Evolutionary conservation across 2,888 invertebrate species (phyloP).

Genomic region (Rotaria macrura): DNA sequence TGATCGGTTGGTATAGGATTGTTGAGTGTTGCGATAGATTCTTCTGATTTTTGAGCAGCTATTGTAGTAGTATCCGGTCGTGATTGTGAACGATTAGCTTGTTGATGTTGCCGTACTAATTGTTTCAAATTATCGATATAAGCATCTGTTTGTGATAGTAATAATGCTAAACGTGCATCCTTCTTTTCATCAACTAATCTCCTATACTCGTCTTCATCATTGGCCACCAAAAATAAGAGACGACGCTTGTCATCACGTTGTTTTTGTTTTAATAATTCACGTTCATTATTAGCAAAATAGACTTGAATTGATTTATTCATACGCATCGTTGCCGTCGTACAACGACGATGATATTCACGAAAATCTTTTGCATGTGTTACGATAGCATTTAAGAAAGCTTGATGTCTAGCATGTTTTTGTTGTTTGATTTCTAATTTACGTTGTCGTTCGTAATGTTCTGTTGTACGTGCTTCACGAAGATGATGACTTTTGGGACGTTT

Average conservation of each 20-base stretch:
- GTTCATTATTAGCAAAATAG: constrained; percentile 92
- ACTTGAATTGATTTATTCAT: constrained; percentile 89
- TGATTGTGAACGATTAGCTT: constrained; percentile 44
- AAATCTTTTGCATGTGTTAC: constrained; percentile 94
- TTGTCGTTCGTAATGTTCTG: constrained; percentile 97
- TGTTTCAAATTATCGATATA: constrained; percentile 78
- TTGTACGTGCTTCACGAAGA: constrained; percentile 85
- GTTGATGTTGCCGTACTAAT: constrained; percentile 76
- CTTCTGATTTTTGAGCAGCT: background rate
- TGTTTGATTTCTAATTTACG: constrained; percentile 94
- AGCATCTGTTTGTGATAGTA: constrained; percentile 93
- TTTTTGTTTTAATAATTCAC: constrained; percentile 98
- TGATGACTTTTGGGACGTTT: constrained; percentile 92
- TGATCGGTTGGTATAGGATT: background rate
- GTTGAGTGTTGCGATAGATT: background rate
- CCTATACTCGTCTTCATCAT: constrained; percentile 97
- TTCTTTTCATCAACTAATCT: constrained; percentile 99
- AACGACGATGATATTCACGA: constrained; percentile 84
- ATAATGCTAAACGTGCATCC: constrained; percentile 91
- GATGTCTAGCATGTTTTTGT: constrained; percentile 83
- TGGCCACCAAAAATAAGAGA: constrained; percentile 95
- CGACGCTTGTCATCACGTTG: constrained; percentile 96
- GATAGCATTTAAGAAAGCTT: constrained; percentile 85
- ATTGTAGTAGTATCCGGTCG: background rate
- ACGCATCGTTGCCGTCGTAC: constrained; percentile 65